Conservation (phyloP, 2,113 vertebrate genomes). For the Harpagus bidentatus region DNA sequence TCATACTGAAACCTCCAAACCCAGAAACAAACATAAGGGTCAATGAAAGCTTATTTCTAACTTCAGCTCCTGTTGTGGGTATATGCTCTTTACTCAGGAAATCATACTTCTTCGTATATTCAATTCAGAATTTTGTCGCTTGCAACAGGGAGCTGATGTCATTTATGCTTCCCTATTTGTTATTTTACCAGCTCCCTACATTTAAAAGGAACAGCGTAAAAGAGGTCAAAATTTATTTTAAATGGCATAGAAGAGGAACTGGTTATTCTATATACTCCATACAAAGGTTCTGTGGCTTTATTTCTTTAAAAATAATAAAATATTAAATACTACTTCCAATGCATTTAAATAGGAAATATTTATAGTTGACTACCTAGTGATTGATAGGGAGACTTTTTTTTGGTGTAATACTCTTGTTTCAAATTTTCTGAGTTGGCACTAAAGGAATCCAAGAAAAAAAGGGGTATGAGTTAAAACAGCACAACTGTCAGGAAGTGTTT, state of each 20-base stretch:
- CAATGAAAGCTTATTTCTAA: background rate
- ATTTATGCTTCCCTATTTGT: background rate
- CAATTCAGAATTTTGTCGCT: background rate
- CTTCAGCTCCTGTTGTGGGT: background rate
- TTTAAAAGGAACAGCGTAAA: background rate
- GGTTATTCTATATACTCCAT: background rate
- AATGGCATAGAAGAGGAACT: background rate
- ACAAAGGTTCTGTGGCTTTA: background rate
- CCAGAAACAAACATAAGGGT: background rate
- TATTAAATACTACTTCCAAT: background rate
- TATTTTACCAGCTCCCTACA: background rate
- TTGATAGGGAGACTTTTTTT: background rate
- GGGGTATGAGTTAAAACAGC: background rate
- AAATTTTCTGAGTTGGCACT: background rate
- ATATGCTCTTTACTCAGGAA: background rate
- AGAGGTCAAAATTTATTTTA: background rate
- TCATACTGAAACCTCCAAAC: background rate
- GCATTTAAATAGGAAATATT: background rate
- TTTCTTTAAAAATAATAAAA: background rate
- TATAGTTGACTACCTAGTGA: background rate
- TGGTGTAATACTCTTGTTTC: background rate
- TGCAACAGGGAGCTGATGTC: background rate
- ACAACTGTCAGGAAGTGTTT: background rate
- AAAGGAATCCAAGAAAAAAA: background rate
- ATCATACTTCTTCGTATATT: background rate